Conservation (phyloP, 2,113 vertebrate genomes). For the Bujurquina vittata region DNA sequence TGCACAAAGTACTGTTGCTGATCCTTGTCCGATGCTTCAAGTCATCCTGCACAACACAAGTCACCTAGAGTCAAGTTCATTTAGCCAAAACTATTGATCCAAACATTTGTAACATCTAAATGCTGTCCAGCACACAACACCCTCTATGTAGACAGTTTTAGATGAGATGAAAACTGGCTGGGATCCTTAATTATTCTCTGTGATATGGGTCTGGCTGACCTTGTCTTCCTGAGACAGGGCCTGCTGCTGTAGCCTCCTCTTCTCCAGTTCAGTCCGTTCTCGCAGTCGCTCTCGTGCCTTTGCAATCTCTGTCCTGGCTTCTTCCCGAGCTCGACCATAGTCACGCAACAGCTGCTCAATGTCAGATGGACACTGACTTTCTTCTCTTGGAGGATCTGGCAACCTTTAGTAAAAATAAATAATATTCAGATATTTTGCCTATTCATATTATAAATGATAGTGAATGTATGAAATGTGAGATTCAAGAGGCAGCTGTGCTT, state of each 20-base stretch:
- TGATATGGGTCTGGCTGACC: constrained; percentile 68
- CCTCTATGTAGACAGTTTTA: neutral
- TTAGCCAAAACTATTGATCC: neutral
- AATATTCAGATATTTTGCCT: neutral
- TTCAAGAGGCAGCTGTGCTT: rapidly evolving
- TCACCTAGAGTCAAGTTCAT: neutral
- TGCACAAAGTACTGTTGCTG: constrained; percentile 88
- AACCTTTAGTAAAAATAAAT: constrained; percentile 71
- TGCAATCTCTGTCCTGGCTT: constrained; percentile 91
- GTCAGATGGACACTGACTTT: constrained; percentile 82
- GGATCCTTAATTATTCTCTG: neutral
- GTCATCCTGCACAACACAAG: constrained; percentile 82
- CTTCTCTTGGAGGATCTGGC: constrained; percentile 70
- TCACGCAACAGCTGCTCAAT: constrained; percentile 88
- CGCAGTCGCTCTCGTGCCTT: constrained; percentile 86
- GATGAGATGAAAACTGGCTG: neutral
- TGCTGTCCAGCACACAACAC: neutral
- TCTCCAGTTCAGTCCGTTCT: constrained; percentile 89
- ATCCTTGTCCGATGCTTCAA: constrained; percentile 83
- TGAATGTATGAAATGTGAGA: rapidly evolving
- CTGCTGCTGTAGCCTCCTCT: constrained; percentile 86
- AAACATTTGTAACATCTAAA: neutral
- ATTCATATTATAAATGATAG: neutral
- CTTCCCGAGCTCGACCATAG: constrained; percentile 89
- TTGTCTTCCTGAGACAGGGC: constrained; percentile 81